These are phyloP conservation scores for Sciurus niger DNA, from an alignment of 2,113 vertebrate species.

Conservation along the genomic window DNA sequence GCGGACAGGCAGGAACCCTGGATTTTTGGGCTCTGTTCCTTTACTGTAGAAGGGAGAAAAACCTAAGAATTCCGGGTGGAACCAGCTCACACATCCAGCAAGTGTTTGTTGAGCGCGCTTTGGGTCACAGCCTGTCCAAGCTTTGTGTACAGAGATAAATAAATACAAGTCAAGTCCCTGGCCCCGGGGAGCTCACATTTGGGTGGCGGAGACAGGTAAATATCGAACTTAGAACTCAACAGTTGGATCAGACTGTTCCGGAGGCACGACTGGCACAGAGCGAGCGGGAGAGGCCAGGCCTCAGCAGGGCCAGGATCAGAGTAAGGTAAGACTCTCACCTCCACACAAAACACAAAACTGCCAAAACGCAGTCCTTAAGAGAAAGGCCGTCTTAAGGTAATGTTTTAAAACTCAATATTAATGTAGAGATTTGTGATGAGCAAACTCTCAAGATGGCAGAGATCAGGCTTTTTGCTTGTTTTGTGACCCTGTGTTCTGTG, in stretches of 20 bases:
- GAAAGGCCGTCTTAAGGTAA: neutral
- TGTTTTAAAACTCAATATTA: neutral
- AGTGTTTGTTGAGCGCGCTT: neutral
- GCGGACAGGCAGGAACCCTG: neutral
- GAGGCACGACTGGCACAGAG: neutral
- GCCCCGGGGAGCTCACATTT: neutral
- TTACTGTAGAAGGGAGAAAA: neutral
- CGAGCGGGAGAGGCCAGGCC: neutral
- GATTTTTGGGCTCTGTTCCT: neutral
- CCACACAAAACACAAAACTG: neutral
- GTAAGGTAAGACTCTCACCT: rapidly evolving
- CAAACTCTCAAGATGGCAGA: neutral
- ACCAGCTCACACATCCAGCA: no score
- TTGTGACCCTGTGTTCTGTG: neutral
- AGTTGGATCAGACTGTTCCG: neutral
- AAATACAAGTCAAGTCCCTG: neutral
- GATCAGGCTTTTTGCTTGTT: neutral
- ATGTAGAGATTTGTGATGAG: neutral
- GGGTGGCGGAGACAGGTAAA: neutral
- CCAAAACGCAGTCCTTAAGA: neutral
- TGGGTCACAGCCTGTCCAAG: neutral
- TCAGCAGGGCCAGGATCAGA: neutral
- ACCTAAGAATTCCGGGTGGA: no score
- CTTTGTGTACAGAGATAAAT: neutral
- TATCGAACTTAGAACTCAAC: neutral